Evolutionary conservation across 1,140 invertebrate species (phyloP), one percentile per base, ranked within the genome.

Genomic region (Platorchestia sp.): DNA sequence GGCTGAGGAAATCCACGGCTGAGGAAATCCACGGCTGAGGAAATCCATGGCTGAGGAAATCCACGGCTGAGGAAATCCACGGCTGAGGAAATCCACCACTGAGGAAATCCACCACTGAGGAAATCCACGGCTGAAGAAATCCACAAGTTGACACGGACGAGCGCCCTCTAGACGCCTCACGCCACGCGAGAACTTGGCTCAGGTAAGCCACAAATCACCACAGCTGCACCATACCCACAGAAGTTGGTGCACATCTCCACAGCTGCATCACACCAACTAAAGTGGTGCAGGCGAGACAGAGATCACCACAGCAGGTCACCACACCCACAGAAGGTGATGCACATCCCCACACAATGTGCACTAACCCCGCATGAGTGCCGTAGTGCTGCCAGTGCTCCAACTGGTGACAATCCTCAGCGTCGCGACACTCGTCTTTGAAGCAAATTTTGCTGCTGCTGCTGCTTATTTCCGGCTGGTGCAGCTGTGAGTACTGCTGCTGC

Each of bases 371-470:
- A 27, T 1, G 1, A 75, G 59, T 75, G 59, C 59, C 27, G 59
- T 22, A 75, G 59, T 75, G 59, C 27, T 75, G 59, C 59, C 59
- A 75, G 27, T 75, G 59, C 27, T 75, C 59, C 59, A 75, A 75
- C 27, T 75, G 59, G 27, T 75, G 59, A 36, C 59, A 75, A 27
- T 75, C 59, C 27, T 75, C 59, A 36, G 36, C 27, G 59, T 75
- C 59, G 14, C 59, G 14, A 36, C 59, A 75, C 14, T 75, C 59
- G 59, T 75, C 59, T 75, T 75, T 75, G 59, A 75, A 75, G 59
- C 59, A 75, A 36, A 75, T 75, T 75, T 89, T 89, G 36, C 87
- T 89, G 87, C 87, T 89, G 41, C 43, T 89, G 87, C 43, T 89
- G 41, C 43, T 89, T 22, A 41, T 89, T 5, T 89, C 41, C 0